Percentiles rank a stretch among this genome's conserved stretches.
Conservation (phyloP, 2,797 vertebrate genomes). For the Iguana delicatissima region DNA sequence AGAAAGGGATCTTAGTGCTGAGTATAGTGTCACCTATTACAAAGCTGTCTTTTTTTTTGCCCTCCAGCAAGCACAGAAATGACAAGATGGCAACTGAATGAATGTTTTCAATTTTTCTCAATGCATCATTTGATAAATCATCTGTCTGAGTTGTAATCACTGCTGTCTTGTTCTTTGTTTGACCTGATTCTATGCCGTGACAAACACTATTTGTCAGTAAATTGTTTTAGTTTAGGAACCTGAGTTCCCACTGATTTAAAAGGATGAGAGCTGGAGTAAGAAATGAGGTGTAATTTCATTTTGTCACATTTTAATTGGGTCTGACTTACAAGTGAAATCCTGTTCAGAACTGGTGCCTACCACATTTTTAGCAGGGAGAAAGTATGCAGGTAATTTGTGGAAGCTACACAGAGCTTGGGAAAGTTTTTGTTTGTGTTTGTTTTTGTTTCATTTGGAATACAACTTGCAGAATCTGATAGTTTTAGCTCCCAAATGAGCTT, state of each 20-base stretch:
- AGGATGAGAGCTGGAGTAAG: background rate
- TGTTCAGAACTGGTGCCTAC: background rate
- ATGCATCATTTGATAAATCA: background rate
- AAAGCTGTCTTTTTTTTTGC: background rate
- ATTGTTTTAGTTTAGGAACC: background rate
- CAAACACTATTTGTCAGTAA: background rate
- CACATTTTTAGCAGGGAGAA: background rate
- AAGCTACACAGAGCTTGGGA: background rate
- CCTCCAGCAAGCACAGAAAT: background rate
- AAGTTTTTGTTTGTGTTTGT: no score
- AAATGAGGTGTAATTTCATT: background rate
- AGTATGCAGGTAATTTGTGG: background rate
- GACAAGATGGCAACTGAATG: background rate
- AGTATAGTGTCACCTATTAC: background rate
- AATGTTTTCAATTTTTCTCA: background rate
- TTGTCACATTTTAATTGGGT: background rate
- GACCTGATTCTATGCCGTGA: conserved; percentile 1
- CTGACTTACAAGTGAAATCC: background rate
- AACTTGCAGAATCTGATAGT: no score
- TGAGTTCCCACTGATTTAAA: background rate
- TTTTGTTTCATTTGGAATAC: no score
- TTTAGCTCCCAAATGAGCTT: no score
- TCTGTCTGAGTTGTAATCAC: background rate
- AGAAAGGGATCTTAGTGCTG: background rate
- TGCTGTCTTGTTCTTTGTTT: background rate